Percentiles rank a stretch among this genome's conserved stretches.
phyloP scores from a whole-genome alignment of 2,888 invertebrate genomes.

The Agrochola circellaris region DNA sequence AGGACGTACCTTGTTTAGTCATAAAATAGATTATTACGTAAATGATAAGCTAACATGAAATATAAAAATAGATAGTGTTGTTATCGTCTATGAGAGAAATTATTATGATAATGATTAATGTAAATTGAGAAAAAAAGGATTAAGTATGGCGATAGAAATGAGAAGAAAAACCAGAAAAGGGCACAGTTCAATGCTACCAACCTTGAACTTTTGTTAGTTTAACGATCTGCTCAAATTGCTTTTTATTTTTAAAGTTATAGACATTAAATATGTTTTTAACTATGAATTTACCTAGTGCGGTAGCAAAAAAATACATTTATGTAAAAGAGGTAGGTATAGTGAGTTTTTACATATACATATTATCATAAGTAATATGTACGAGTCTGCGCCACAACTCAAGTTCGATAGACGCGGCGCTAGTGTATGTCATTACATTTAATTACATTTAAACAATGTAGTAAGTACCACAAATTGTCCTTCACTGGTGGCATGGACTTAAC shows the following conservation, averaged over 20 bases:
- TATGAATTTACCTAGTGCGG: not conserved
- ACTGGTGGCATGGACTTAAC: too few relatives aligned
- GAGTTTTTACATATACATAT: not conserved
- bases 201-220: not conserved
- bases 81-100: not conserved
- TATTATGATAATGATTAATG: not conserved
- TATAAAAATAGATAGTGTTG: not conserved
- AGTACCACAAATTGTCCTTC: too few relatives aligned
- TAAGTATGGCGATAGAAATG: not conserved
- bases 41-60: not conserved
- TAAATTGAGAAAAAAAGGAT: not conserved
- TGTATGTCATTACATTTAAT: too few relatives aligned
- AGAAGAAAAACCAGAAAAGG: not conserved
- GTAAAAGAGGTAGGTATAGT: not conserved
- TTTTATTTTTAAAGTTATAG: not conserved
- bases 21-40: constrained; percentile 26
- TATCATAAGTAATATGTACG: not conserved
- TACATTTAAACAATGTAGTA: too few relatives aligned
- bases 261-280: not conserved
- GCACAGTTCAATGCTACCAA: not conserved
- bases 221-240: not conserved
- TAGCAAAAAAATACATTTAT: not conserved
- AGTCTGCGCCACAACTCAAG: too few relatives aligned
- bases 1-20: constrained; percentile 30
- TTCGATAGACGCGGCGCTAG: too few relatives aligned